These are phyloP conservation scores for Alectura lathami DNA, from an alignment of 2,113 vertebrate species.

Conservation along the genomic window DNA sequence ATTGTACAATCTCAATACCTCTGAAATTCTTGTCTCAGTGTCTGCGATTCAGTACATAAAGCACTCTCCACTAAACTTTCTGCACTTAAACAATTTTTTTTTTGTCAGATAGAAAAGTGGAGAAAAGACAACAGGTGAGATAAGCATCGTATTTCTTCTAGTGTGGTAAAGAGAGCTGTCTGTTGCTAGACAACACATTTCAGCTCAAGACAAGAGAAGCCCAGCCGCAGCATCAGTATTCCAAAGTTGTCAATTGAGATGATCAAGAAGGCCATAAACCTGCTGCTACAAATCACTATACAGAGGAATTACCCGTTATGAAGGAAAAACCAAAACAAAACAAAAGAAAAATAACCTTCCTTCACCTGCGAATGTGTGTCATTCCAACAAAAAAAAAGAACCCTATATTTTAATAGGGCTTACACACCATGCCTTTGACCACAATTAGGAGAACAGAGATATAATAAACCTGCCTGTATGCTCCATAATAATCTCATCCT, in stretches of 20 bases:
- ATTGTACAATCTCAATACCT: not conserved
- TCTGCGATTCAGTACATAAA: not conserved
- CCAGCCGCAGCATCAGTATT: not conserved
- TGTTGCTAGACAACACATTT: slow-evolving; percentile 8
- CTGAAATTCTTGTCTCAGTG: not conserved
- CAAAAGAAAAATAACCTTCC: not conserved
- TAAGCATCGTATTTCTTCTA: accelerated
- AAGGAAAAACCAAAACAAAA: accelerated
- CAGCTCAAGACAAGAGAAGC: not conserved
- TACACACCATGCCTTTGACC: not conserved
- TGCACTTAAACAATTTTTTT: not conserved
- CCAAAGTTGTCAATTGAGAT: accelerated
- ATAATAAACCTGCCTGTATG: not conserved
- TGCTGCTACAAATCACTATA: not conserved
- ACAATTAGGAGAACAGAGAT: not conserved
- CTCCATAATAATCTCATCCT: not conserved
- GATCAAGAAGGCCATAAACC: not conserved
- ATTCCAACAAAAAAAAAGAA: not conserved
- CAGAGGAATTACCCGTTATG: not conserved
- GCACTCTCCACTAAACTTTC: not conserved
- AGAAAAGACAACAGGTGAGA: not conserved
- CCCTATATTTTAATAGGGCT: not conserved
- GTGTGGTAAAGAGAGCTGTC: not conserved
- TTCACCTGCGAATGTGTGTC: not conserved
- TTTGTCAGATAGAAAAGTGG: not conserved